Evolutionary conservation across 2,888 invertebrate genomes (phyloP).

Genomic region (Elysia crispata): DNA sequence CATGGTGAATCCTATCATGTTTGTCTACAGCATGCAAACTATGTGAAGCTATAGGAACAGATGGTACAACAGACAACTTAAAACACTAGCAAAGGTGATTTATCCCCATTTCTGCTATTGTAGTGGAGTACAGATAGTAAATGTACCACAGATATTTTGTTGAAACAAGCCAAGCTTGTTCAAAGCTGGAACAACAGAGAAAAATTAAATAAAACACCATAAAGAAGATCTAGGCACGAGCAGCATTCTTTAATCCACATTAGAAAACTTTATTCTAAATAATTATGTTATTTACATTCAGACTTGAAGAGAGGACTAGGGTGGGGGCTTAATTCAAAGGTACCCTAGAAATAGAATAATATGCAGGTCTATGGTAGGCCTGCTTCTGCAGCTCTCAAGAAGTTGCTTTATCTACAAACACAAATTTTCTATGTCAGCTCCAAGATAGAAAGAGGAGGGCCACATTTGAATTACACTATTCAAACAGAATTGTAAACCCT

Average conservation of each 20-base stretch:
- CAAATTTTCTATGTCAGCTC: no score
- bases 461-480: neutral
- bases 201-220: constrained; percentile 1
- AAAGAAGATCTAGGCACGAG: constrained; percentile 35
- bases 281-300: no score
- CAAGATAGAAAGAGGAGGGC: no score
- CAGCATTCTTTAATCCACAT: constrained; percentile 6
- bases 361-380: no score
- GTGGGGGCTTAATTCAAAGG: no score
- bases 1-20: constrained; percentile 41
- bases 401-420: no score
- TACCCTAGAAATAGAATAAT: no score
- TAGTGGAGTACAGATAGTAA: constrained; percentile 10
- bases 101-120: constrained; percentile 28
- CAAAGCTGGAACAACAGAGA: constrained; percentile 19
- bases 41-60: constrained; percentile 39
- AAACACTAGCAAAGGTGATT: constrained; percentile 48
- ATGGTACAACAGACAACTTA: constrained; percentile 37
- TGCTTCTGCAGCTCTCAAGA: no score
- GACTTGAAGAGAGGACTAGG: no score
- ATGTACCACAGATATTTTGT: constrained; percentile 2
- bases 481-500: constrained; percentile 34
- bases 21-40: constrained; percentile 49
- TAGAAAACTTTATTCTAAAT: no score
- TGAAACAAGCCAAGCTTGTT: neutral